Base-by-base conservation (phyloP, 2,888 invertebrate species). In the Pachydiplax longipennis region DNA sequence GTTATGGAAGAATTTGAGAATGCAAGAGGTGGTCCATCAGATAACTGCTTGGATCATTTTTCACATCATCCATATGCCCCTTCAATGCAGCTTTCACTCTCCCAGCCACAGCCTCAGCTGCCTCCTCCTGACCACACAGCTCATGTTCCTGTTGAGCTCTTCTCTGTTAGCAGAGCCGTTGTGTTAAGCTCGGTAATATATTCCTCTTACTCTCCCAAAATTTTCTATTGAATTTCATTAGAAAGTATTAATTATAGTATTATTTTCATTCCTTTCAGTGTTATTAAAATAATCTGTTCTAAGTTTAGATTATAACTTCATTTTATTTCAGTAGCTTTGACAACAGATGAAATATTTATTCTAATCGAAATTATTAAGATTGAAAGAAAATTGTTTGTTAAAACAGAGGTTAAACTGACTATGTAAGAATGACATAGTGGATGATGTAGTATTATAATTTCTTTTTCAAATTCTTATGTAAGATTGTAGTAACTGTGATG, bases 51-150 rank as follows among this genome's bases (percentile, higher is more conserved):
- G 15, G 96, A 96, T 92, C 94, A 95, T 53, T 96, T 96, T 92
- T 95, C 95, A 0, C 96, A 95, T 65, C 96, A 96, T 92, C 94
- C 95, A 0, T 96, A 96, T 92, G 96, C 96, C 82, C 96, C 96
- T 0, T 93, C 93, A 22, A 92, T 92, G n/a, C 58, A 61, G 35
- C 81, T 65, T 40, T 65, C 81, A 22, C 73, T 80, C 6, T 53
- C 80, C 3, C 48, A 48, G n/a, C 80, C 90, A 15, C 61, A 61
- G 37, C 81, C 90, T 15, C 92, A 92, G 4, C 92, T 92, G 44
- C 91, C 91, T 10, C 90, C 91, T 81, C 92, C 92, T 18, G 91
- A 92, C 81, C 92, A 92, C 31, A 73, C 90, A 22, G 81, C 65
- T 18, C 40, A 65, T 37, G 90, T 90, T 35, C 91, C 91, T n/a